These are phyloP conservation scores for Murina feae DNA, from an alignment of 2,113 vertebrate species.

Conservation along the genomic window DNA sequence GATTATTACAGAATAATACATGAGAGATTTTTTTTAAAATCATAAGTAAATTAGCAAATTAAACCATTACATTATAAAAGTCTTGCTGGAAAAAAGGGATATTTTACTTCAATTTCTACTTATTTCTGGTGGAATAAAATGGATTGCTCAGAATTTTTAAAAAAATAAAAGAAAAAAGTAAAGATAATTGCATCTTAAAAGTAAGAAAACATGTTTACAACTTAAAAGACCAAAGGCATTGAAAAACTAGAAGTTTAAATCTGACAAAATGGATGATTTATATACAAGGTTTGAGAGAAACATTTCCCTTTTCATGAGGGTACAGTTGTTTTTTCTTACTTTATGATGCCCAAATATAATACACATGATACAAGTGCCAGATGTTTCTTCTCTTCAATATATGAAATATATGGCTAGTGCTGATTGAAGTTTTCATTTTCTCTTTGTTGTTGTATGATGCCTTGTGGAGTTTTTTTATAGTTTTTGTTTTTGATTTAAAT, in stretches of 20 bases:
- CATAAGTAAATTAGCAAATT: not conserved
- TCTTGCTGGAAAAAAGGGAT: not conserved
- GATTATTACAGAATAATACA: not conserved
- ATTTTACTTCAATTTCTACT: not conserved
- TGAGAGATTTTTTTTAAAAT: slow-evolving; percentile 5
- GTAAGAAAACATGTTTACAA: not conserved
- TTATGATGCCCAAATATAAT: not conserved
- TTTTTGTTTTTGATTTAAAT: no score
- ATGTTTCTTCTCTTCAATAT: not conserved
- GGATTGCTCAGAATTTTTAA: not conserved
- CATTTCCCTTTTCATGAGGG: not conserved
- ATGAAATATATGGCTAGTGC: not conserved
- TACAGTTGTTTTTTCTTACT: not conserved
- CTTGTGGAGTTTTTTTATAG: not conserved
- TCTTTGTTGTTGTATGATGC: not conserved
- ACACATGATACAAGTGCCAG: not conserved
- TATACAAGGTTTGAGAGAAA: not conserved
- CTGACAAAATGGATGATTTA: slow-evolving; percentile 12
- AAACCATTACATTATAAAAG: not conserved
- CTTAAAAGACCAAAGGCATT: slow-evolving; percentile 7
- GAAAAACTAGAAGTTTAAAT: not conserved
- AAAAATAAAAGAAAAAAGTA: not conserved
- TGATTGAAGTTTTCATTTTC: not conserved
- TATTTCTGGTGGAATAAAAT: not conserved
- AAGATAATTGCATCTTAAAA: not conserved